Base-by-base conservation (phyloP, 2,888 invertebrate genomes). In the Rhaphigaster nebulosa region DNA sequence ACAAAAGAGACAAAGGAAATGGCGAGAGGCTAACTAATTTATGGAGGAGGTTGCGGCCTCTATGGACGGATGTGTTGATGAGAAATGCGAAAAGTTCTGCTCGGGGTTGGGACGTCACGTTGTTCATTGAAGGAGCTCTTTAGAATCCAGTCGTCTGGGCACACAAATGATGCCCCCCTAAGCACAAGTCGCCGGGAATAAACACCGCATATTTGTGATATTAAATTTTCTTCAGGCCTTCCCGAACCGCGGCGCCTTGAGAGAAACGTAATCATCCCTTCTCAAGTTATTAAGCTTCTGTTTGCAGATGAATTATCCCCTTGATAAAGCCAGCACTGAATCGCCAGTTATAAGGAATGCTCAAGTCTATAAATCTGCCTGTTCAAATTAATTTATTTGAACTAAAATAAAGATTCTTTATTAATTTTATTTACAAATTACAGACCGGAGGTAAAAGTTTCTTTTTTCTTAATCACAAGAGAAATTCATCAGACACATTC, bases 191-290 rank as follows among this genome's bases (percentile, higher is more conserved):
- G 4, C 18, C 18, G 34, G 70, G 70, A 34, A 20, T 70, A 70
- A 70, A 70, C 70, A 34, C 34, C 70, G 34, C 70, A 70, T 70
- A 70, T 70, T 70, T 70, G 70, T 70, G 70, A 70, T 70, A 70
- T 70, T 70, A 70, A 70, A 70, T 70, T 70, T 70, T 34, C 34
- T 34, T 34, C 20, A 20, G 34, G 6, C 34, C 3, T 18, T 18
- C 70, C 5, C 34, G 34, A 70, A 70, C 70, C 12, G n/a, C 29
- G 70, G 70, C 70, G 34, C 70, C 70, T 70, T 1, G 34, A 20
- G 70, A 34, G 5, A 34, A 34, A 34, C 13, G 34, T 70, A 70
- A 70, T 70, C 3, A 34, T 38, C 20, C 34, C 70, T 18, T 34
- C 34, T 70, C 4, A 4, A 70, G 70, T 34, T 70, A 70, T 70